phyloP scores from a whole-genome alignment of 2,113 vertebrate species.

The Chaetodon trifascialis region DNA sequence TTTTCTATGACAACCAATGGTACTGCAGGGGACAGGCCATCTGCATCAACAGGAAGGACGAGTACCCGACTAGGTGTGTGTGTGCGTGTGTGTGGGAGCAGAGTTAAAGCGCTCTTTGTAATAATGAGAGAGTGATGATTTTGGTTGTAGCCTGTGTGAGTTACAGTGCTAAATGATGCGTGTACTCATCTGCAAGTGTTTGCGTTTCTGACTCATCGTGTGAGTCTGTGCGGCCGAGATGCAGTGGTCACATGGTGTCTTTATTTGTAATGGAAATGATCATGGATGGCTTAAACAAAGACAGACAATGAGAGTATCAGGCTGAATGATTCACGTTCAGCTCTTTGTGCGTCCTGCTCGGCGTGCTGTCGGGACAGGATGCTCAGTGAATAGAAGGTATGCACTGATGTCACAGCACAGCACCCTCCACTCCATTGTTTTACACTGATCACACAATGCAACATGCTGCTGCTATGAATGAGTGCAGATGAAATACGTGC shows the following conservation, averaged over 20 bases:
- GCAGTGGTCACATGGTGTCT: neutral
- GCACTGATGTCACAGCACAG: neutral
- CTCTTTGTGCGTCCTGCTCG: neutral
- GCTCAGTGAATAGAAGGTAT: slow-evolving; percentile 4
- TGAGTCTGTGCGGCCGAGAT: neutral
- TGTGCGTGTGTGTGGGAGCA: slow-evolving; percentile 65
- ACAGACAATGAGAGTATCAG: neutral
- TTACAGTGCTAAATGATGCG: neutral
- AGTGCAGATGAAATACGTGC: neutral
- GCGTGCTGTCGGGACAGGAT: slow-evolving; percentile 10
- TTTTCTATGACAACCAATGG: slow-evolving; percentile 97
- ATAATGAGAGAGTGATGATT: neutral
- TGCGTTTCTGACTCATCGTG: neutral
- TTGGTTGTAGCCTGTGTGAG: neutral
- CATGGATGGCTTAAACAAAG: neutral
- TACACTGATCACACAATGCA: neutral
- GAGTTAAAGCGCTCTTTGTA: neutral
- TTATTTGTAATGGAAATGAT: slow-evolving; percentile 9
- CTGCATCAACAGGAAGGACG: slow-evolving; percentile 96
- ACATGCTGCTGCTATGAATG: slow-evolving; percentile 7
- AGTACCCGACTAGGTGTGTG: slow-evolving; percentile 92
- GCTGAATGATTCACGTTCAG: neutral
- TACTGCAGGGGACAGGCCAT: slow-evolving; percentile 94
- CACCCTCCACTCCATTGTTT: neutral
- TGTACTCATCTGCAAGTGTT: neutral